Evolutionary conservation across 2,797 vertebrate species (phyloP), one percentile per base, ranked within the genome.

Genomic region (Cryptoblepharus egeriae): DNA sequence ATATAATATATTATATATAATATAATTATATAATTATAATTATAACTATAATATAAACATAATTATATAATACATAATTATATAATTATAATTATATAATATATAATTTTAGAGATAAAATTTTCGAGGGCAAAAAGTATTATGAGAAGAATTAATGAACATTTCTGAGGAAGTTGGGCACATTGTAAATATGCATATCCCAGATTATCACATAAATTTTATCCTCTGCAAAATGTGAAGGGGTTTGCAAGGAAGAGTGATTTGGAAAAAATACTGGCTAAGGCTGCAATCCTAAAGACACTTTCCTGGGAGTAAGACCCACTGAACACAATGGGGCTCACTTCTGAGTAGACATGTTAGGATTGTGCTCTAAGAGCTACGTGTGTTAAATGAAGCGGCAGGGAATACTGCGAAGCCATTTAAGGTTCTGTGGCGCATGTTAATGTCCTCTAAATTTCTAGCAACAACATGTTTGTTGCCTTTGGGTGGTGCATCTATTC

Each of bases 351-450:
- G n/a, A n/a, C n/a, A n/a, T n/a, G n/a, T n/a, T n/a, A n/a, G n/a
- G n/a, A n/a, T n/a, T n/a, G n/a, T n/a, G n/a, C n/a, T n/a, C n/a
- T n/a, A n/a, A 26, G 12, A 39, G 55, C 35, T 39, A 13, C 5
- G 28, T 28, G 26, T 52, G 3, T 77, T 67, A 67, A 28, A 15
- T 70, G 55, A 71, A 39, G 68, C 37, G 37, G 88, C 18, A 35
- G 3, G 5, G 49, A 45, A 5, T 6, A 28, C 15, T 70, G 83
- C 81, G 82, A 88, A 32, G 89, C 49, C 86, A 89, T 39, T 55
- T 88, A 91, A 81, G 71, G 75, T 49, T 83, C 83, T 75, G 82
- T 11, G 82, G 88, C 84, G 85, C 65, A 16, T 88, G 83, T 89
- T 90, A 76, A 85, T 77, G 88, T 84, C 79, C 70, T 75, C 68